Evolutionary conservation across 2,797 vertebrate species (phyloP).

Genomic region (Acestrorhynchus altus): DNA sequence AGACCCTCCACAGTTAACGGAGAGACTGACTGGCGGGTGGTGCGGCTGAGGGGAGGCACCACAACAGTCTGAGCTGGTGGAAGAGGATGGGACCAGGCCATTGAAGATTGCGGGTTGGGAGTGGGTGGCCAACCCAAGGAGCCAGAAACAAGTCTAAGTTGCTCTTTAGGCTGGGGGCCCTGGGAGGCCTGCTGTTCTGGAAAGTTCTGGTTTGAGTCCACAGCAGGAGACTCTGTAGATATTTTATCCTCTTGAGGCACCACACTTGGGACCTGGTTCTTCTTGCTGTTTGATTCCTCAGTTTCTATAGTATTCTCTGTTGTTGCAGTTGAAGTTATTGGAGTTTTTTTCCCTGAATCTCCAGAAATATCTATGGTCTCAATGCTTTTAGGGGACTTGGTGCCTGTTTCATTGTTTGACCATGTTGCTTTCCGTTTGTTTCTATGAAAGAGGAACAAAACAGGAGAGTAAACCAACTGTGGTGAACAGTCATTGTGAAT

Average conservation of each 20-base stretch:
- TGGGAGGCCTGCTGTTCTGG: constrained; percentile 38
- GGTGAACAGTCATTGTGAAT: background rate
- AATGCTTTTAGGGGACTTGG: constrained; percentile 57
- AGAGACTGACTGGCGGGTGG: constrained; percentile 57
- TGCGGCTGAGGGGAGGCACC: constrained; percentile 68
- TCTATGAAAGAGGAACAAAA: constrained; percentile 53
- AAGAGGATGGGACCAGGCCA: constrained; percentile 50
- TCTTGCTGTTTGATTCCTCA: constrained; percentile 50
- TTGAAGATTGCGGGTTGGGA: constrained; percentile 38
- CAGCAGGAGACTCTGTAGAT: constrained; percentile 47
- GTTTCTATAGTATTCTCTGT: background rate
- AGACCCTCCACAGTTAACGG: constrained; percentile 43
- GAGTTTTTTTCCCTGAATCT: constrained; percentile 37
- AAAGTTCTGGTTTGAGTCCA: constrained; percentile 37
- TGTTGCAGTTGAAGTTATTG: background rate
- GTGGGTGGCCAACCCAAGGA: constrained; percentile 31
- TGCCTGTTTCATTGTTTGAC: constrained; percentile 46
- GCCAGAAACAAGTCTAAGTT: constrained; percentile 1
- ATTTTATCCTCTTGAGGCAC: constrained; percentile 10
- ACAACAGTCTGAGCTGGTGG: constrained; percentile 68
- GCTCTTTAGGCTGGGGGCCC: constrained; percentile 37
- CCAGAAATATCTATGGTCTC: constrained; percentile 48
- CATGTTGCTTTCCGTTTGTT: constrained; percentile 63
- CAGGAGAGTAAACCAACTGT: background rate
- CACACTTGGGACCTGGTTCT: background rate